Percentiles rank a stretch among this genome's conserved stretches.
Evolutionary conservation across 2,113 vertebrate species (phyloP).

Genomic region (Cynoglossus semilaevis): DNA sequence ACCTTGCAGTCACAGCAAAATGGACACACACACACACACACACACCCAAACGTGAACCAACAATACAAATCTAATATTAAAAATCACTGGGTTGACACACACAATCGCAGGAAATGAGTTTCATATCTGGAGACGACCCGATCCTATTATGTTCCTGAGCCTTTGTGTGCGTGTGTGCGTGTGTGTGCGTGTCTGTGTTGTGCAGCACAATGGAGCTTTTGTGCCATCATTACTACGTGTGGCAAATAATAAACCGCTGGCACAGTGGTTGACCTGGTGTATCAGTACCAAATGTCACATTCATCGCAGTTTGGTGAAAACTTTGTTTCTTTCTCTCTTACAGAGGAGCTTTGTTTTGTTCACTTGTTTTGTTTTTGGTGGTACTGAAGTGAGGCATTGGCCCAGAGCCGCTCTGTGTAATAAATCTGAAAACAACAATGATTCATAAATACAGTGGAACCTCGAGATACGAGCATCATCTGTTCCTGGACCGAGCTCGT

Average conservation of each 20-base stretch:
- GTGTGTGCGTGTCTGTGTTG: neutral
- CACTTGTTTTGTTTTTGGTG: too few species aligned
- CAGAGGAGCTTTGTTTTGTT: too few species aligned
- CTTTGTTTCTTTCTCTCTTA: too few species aligned
- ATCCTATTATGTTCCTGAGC: constrained; percentile 4
- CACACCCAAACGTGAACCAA: neutral
- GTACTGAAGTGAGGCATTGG: too few species aligned
- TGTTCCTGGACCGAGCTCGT: too few species aligned
- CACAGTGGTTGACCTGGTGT: neutral
- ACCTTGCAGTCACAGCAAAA: neutral
- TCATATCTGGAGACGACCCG: constrained; percentile 10
- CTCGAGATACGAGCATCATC: too few species aligned
- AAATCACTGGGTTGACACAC: constrained; percentile 1
- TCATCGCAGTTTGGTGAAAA: constrained; percentile 1
- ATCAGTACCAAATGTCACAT: neutral
- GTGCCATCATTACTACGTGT: constrained; percentile 4
- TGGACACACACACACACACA: neutral
- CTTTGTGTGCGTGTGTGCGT: neutral
- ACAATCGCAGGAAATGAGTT: constrained; percentile 22
- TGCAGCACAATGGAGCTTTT: constrained; percentile 6
- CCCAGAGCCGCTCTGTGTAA: too few species aligned
- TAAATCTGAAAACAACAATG: neutral
- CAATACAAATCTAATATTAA: constrained; percentile 13
- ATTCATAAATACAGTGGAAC: too few species aligned
- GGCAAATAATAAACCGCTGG: constrained; percentile 2